Conservation (phyloP, 2,888 invertebrate species). For the Drosophila silvestris region DNA sequence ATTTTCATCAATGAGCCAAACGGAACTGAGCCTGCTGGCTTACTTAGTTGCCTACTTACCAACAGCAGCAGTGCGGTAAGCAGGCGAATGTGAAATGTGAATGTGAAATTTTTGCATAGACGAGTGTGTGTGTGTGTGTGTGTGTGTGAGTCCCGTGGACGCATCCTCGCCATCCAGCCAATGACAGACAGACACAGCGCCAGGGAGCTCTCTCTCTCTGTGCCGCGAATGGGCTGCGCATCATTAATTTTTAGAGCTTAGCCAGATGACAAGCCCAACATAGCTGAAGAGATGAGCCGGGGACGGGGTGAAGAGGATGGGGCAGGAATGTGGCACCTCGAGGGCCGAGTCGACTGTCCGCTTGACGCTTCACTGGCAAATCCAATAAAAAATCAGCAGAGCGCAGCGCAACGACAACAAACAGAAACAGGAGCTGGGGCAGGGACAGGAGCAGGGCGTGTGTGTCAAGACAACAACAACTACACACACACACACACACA, state of each 20-base stretch:
- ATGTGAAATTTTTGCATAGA: conserved; percentile 76
- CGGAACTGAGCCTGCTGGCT: conserved; percentile 70
- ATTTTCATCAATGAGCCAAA: conserved; percentile 73
- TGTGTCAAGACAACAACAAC: conserved; percentile 50
- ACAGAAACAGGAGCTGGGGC: conserved; percentile 32
- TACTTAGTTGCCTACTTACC: conserved; percentile 55
- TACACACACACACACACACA: conserved; percentile 21
- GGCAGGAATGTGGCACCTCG: conserved; percentile 46
- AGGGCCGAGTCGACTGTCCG: conserved; percentile 38
- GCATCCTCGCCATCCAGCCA: conserved; percentile 54
- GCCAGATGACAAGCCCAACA: conserved; percentile 84
- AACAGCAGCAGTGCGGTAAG: conserved; percentile 1
- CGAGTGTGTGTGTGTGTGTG: conserved; percentile 15
- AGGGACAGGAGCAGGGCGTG: conserved; percentile 21
- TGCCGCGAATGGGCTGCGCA: conserved; percentile 77
- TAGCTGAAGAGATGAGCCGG: conserved; percentile 33
- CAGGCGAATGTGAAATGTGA: conserved; percentile 56
- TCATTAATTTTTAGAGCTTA: conserved; percentile 85
- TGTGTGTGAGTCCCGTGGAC: conserved; percentile 2
- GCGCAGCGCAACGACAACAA: conserved; percentile 49
- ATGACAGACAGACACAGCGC: conserved; percentile 58
- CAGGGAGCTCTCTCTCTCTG: conserved; percentile 43
- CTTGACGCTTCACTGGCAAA: conserved; percentile 71
- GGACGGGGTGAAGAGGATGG: conserved; percentile 6
- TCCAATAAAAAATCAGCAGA: conserved; percentile 64